Evolutionary conservation across 35 echinoderm and acorn worm genomes (phyloP), one percentile per base, ranked within the genome.

Genomic region (Hemicentrotus pulcherrimus): DNA sequence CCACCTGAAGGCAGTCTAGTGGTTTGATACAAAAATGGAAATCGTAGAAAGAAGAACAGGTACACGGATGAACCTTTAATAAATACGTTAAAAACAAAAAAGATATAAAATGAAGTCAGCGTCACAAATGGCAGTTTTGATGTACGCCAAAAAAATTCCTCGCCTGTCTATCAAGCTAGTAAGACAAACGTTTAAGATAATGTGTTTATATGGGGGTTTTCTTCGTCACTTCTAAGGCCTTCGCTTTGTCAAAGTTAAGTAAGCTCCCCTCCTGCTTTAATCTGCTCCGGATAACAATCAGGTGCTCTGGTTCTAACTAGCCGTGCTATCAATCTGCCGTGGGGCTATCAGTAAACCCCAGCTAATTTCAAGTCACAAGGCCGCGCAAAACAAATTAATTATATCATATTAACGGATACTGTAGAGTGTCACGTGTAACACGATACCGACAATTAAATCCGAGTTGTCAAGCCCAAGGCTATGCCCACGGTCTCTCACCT

Each of bases 321-420:
- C 65, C 46, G 88, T 41, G 88, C 32, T 41, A 90, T 90, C 88
- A 47, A 90, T 90, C 46, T 15, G 32, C 31, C 88, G 12, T 41
- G 46, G 46, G 91, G 1, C 91, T 93, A 93, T 93, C 91, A 93
- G 28, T 22, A 11, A 93, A 93, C 46, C 46, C 91, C 94, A 95
- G 46, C 48, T 95, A 91, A 95, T 95, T 92, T 95, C 87, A 33
- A 32, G 52, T 89, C 89, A 91, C 87, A 92, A 95, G 95, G 95
- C 91, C 95, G 58, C 95, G 58, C 95, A 92, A 95, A 95, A 95
- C 95, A 95, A 95, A 95, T 95, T 95, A 95, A 95, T 95, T 95
- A 95, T 95, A 95, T 95, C 95, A 95, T 88, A 88, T 95, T 92
- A 91, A 85, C 46, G 87, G 22, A 93, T 93, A 46, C 88, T 46